A percentile compares a stretch with the other conserved stretches of the same genome.
phyloP scores from a whole-genome alignment of 2,113 vertebrate genomes.

The Panthera tigris region DNA sequence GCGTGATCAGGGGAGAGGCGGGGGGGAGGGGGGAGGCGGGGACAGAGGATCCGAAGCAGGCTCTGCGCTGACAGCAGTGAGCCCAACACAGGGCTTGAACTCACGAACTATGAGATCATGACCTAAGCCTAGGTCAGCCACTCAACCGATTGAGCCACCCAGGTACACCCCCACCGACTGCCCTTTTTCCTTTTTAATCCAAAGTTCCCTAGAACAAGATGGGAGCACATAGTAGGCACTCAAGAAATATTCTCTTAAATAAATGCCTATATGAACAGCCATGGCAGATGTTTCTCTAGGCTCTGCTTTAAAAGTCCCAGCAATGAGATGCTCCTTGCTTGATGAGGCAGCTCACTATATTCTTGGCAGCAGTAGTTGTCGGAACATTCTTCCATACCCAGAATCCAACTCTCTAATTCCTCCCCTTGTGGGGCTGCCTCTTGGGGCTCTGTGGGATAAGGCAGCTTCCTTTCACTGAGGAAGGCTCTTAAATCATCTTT shows the following conservation, averaged over 20 bases:
- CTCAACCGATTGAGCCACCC: too few relatives aligned
- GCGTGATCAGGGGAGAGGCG: too few relatives aligned
- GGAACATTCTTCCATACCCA: background rate
- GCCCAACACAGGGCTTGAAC: too few relatives aligned
- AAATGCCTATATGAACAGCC: background rate
- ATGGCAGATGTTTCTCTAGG: background rate
- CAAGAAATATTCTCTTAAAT: background rate
- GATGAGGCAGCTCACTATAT: background rate
- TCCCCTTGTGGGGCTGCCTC: background rate
- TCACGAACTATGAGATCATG: too few relatives aligned
- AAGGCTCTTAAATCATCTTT: background rate
- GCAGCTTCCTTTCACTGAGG: background rate
- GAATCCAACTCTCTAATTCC: background rate
- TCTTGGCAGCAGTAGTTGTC: background rate
- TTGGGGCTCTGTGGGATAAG: background rate
- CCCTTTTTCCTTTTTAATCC: background rate
- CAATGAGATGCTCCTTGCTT: rapidly evolving
- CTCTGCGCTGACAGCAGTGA: too few relatives aligned
- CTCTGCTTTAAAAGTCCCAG: background rate
- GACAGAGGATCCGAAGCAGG: too few relatives aligned
- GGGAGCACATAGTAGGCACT: background rate
- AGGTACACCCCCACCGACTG: too few relatives aligned
- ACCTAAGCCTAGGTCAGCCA: too few relatives aligned
- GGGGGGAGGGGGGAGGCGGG: too few relatives aligned
- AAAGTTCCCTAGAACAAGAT: background rate